Evolutionary conservation across 37 sponge, comb jelly and placozoan species (phyloP).

Genomic region (Aphrocallistes beatrix): DNA sequence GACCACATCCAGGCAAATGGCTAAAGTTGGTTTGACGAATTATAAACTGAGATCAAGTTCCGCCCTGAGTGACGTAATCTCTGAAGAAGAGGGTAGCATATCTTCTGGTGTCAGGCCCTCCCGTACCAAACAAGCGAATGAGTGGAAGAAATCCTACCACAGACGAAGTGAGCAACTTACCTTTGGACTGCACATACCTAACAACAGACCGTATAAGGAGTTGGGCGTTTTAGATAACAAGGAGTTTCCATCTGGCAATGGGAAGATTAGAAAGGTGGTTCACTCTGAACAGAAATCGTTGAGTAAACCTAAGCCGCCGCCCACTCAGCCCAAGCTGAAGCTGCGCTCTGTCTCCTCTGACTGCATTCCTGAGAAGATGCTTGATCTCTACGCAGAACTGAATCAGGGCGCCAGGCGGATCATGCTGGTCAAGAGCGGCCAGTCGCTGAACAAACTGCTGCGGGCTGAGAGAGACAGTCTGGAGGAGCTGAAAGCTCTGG

Average conservation of each 20-base stretch:
- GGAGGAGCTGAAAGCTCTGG: background rate
- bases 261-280: background rate
- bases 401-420: background rate
- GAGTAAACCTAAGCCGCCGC: background rate
- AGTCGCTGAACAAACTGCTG: background rate
- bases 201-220: background rate
- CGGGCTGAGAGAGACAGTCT: background rate
- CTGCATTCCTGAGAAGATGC: background rate
- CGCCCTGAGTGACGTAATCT: background rate
- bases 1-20: too few species aligned
- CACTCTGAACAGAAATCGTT: background rate
- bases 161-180: background rate
- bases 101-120: background rate
- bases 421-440: constrained; percentile 17
- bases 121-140: background rate
- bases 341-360: background rate
- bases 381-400: background rate
- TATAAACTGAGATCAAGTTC: background rate
- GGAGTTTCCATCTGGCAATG: background rate
- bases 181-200: background rate
- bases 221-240: background rate
- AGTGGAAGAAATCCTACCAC: background rate
- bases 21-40: background rate
- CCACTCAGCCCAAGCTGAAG: background rate
- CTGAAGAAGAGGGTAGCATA: background rate